Conservation (phyloP, 2,797 vertebrate species). For the Enteromius viviparus region DNA sequence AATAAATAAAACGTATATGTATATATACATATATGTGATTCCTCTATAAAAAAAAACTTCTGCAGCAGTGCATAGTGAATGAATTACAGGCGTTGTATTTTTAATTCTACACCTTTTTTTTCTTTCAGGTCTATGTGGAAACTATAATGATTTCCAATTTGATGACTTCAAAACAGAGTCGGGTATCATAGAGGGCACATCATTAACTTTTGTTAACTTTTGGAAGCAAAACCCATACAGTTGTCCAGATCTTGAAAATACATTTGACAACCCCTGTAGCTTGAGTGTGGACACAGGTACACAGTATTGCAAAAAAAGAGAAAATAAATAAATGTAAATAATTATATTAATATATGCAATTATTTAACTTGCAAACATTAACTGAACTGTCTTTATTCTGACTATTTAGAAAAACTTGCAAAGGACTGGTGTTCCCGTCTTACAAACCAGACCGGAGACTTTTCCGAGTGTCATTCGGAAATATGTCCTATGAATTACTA, state of each 20-base stretch:
- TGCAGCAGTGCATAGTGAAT: neutral
- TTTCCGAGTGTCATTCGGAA: constrained; percentile 80
- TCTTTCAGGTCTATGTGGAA: constrained; percentile 56
- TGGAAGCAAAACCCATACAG: constrained; percentile 75
- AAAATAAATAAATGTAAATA: neutral
- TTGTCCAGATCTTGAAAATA: constrained; percentile 76
- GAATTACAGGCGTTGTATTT: neutral
- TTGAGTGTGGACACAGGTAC: constrained; percentile 80
- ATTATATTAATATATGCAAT: neutral
- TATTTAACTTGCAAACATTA: neutral
- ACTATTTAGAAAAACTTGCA: constrained; percentile 78
- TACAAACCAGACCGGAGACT: constrained; percentile 68
- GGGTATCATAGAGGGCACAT: constrained; percentile 81
- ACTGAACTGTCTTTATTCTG: neutral
- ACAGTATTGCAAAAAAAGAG: neutral
- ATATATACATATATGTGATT: neutral
- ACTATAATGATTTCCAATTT: constrained; percentile 82
- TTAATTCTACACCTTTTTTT: neutral
- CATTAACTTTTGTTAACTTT: constrained; percentile 80
- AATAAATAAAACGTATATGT: neutral
- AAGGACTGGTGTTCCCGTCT: constrained; percentile 80
- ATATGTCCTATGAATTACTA: constrained; percentile 75
- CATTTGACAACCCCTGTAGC: constrained; percentile 77
- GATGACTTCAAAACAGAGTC: constrained; percentile 82
- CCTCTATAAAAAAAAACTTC: neutral